Percentiles rank a stretch among this genome's conserved stretches.
Conservation (phyloP, 2,888 invertebrate genomes). For the Magallana nippona region DNA sequence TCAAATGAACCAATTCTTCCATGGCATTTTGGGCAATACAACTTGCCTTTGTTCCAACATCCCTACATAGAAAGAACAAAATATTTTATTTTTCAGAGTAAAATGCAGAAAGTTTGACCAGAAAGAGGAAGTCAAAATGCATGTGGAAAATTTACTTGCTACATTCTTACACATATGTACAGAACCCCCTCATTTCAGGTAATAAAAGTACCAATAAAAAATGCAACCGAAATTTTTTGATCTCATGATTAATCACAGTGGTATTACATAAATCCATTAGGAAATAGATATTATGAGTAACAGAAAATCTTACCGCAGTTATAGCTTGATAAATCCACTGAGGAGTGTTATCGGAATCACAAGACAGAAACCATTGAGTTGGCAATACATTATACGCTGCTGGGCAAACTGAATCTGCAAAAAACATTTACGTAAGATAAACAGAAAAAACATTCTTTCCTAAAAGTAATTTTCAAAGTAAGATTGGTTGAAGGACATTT, state of each 20-base stretch:
- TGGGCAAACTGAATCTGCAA: constrained; percentile 9
- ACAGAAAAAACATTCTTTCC: not conserved
- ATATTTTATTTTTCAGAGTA: too few relatives aligned
- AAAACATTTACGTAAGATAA: not conserved
- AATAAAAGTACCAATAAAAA: too few relatives aligned
- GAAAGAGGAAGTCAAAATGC: not conserved
- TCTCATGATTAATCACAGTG: too few relatives aligned
- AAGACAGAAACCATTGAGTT: constrained; percentile 5
- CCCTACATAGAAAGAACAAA: constrained; percentile 44
- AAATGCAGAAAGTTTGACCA: too few relatives aligned
- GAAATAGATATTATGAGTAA: too few relatives aligned
- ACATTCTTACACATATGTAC: too few relatives aligned
- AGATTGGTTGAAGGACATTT: too few relatives aligned
- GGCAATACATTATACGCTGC: not conserved
- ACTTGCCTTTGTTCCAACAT: constrained; percentile 61
- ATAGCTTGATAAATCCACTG: not conserved
- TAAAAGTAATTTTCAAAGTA: too few relatives aligned
- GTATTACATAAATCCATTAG: too few relatives aligned
- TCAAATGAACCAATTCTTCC: constrained; percentile 64
- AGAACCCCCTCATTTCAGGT: too few relatives aligned
- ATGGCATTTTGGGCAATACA: constrained; percentile 58
- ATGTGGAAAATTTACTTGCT: not conserved
- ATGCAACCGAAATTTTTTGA: too few relatives aligned
- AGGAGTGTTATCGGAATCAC: not conserved
- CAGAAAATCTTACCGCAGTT: not conserved